A percentile compares a stretch with the other conserved stretches of the same genome.
These are phyloP conservation scores for Stegodyphus dumicola DNA, from an alignment of 1,140 invertebrate species.

Conservation along the genomic window DNA sequence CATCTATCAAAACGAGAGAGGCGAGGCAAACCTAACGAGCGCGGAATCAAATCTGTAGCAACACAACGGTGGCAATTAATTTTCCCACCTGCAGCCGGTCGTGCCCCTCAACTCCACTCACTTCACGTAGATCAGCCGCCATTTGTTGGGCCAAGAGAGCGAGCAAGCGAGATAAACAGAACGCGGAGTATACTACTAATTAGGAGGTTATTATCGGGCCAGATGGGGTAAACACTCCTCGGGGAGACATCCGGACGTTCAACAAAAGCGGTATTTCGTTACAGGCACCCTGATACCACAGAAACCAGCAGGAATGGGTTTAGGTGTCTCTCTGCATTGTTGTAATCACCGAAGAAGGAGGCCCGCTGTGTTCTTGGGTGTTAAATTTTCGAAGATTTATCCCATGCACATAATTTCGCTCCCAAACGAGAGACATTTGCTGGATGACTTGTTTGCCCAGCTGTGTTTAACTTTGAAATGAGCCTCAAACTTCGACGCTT, in stretches of 20 bases:
- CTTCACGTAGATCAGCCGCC: not conserved
- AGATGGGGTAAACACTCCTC: conserved; percentile 48
- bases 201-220: conserved; percentile 37
- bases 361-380: too few species aligned
- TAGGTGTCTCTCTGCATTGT: too few species aligned
- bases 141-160: not conserved
- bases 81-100: conserved; percentile 35
- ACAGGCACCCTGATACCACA: too few species aligned
- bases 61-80: conserved; percentile 30
- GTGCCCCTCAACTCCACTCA: conserved; percentile 32
- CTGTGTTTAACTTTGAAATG: too few species aligned
- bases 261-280: too few species aligned
- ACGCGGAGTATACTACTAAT: not conserved
- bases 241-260: not conserved
- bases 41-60: conserved; percentile 40
- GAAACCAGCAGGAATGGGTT: too few species aligned
- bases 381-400: too few species aligned
- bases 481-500: too few species aligned
- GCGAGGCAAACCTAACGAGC: conserved; percentile 25
- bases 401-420: too few species aligned
- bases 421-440: too few species aligned
- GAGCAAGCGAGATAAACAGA: conserved; percentile 26
- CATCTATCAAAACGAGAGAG: conserved; percentile 30
- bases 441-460: too few species aligned
- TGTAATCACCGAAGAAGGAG: too few species aligned